Evolutionary conservation across 2,797 vertebrate species (phyloP), one percentile per base, ranked within the genome.

Genomic region (Myotis pilosus): DNA sequence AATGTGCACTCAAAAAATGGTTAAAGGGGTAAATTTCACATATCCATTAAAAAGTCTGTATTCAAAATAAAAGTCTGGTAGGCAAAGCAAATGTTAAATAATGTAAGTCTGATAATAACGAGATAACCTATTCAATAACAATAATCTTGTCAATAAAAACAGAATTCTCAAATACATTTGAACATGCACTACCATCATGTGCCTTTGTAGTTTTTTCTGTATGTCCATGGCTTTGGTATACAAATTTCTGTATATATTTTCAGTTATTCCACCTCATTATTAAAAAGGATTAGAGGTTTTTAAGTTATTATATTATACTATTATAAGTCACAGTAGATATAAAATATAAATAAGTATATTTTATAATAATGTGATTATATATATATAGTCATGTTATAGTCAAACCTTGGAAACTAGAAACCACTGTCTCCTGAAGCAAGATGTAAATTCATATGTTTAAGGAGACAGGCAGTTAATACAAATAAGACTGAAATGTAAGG

Each of bases 11-110:
- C 53, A 55, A 55, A 55, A 55, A 55, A 23, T 23, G 53, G 20
- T 28, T 75, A 72, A 62, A 64, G 25, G 30, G 64, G 2, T 83
- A 55, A 62, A 25, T 76, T 79, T 90, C 57, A 79, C 8, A 55
- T 28, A 76, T 30, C 64, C 17, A 53, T 41, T 41, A 87, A 55
- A 60, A 86, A 76, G 44, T 83, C 57, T 72, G 4, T 53, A 84
- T 80, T 93, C 64, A 91, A 53, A 95, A n/a, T 51, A 74, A 87
- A 55, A 84, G 72, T 71, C 60, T 60, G 30, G 30, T 60, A 87
- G 22, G 44, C 13, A 49, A 86, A 69, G 36, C 28, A 90, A 94
- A 78, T 44, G 25, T 66, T 76, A 87, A 95, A 76, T 74, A 76
- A 74, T 44, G 9, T 9, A 68, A 78, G n/a, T 57, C 23, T 53